Base-by-base conservation (phyloP, 1,140 invertebrate genomes). In the Cydia pomonella region DNA sequence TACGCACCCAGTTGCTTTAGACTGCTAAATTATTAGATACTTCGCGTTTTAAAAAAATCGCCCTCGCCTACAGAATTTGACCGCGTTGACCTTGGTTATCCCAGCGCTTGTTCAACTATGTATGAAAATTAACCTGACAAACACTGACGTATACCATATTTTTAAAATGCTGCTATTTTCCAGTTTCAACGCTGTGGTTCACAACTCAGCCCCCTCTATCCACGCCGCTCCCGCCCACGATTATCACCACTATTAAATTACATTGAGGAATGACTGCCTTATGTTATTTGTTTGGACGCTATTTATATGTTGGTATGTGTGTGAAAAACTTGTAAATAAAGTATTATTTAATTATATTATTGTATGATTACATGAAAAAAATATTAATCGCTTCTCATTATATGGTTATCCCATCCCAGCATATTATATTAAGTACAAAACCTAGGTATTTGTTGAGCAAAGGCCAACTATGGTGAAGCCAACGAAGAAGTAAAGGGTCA, bases 181-280 rank as follows among this genome's bases (percentile, higher is more conserved):
- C 82, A 85, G 84, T 63, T 93, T 93, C 84, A 93, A 93, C 83
- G 92, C 93, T 73, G 87, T 93, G 29, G 92, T 93, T 4, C 92
- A 93, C 80, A 93, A 93, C 88, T 91, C 93, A 53, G 92, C 86
- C 21, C 82, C 78, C 13, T 73, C 77, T 16, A 64, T 80, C 25
- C 82, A 84, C 53, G 80, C 77, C 10, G 76, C 77, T 10, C 81
- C 80, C 9, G 77, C 62, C 73, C 81, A 79, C 10, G 79, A 41
- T 69, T 84, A 85, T 78, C 81, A 85, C 73, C 81, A 86, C 76
- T 84, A 84, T 73, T 82, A 71, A 83, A 73, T 59, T 21, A 16
- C 0, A 23, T 59, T 18, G 18, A 59, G 69, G 47, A 41, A 33
- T 18, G 29, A 69, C 4, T 33, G 29, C 29, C 64, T 29, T 41